Evolutionary conservation across 1,140 invertebrate species (phyloP), one percentile per base, ranked within the genome.

Genomic region (Hesperophylax magnus): DNA sequence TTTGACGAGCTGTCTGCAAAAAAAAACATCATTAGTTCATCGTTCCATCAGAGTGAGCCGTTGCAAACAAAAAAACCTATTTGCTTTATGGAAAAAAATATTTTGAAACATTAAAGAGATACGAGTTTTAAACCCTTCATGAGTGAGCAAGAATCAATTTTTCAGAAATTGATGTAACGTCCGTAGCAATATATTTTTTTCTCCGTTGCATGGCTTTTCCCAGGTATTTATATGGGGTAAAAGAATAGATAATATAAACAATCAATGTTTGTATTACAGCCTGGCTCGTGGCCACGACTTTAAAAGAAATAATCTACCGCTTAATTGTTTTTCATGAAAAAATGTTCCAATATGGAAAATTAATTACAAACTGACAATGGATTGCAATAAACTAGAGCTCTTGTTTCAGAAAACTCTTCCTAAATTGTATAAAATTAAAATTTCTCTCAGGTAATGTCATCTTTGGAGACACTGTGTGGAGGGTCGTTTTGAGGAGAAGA

Each of bases 171-270:
- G 61, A 65, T 31, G 6, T 65, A 17, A 31, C 61, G 20, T 11
- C 14, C 34, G 27, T 18, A 34, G 34, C 65, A 34, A 69, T 69
- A 52, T 69, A 52, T 69, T 69, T 69, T 69, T 69, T 69, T 52
- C 34, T 3, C 15, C n/a, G 20, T 31, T 24, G 24, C 24, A 3
- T 65, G 1, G 14, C 24, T 15, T 65, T 65, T 65, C 61, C 18
- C 61, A 65, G 61, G 61, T 65, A 11, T 31, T 65, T n/a, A 4
- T 31, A 22, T 69, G 65, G 34, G 14, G 39, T 39, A 39, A 69
- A 17, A 69, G 17, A 69, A 34, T 47, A 22, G 34, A n/a, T n/a
- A n/a, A 22, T 47, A 20, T 69, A 34, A 52, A 69, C 52, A 69
- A 69, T 69, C 65, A n/a, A 69, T 69, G 65, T 69, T 34, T 34